phyloP scores from a whole-genome alignment of 2,113 vertebrate species.

The Desmodus rotundus region DNA sequence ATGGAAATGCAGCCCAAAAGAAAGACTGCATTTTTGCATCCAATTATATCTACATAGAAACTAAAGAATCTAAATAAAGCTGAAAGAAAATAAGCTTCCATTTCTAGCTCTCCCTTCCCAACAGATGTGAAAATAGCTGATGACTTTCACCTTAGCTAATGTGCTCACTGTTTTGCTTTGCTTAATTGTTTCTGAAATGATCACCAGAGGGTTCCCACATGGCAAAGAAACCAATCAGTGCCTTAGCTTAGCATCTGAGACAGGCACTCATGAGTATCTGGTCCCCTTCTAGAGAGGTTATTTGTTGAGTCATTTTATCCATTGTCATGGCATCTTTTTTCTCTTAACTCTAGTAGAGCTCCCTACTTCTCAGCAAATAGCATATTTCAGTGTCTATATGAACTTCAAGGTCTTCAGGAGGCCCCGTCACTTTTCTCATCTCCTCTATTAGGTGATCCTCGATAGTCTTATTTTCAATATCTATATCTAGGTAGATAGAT shows the following conservation, averaged over 20 bases:
- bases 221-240: background rate
- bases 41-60: background rate
- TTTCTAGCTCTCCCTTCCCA: slow-evolving; percentile 5
- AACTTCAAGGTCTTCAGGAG: background rate
- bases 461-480: background rate
- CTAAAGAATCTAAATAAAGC: background rate
- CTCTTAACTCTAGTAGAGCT: background rate
- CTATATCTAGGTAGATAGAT: background rate
- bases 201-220: background rate
- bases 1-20: background rate
- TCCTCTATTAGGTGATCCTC: background rate
- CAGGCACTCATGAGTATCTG: background rate
- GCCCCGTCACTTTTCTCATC: background rate
- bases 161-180: background rate
- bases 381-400: background rate
- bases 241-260: background rate
- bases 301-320: background rate
- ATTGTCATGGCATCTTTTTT: background rate
- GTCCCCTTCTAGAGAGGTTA: background rate
- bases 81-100: background rate
- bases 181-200: background rate
- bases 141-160: background rate
- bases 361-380: background rate
- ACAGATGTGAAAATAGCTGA: background rate
- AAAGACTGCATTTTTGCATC: background rate